These are phyloP conservation scores for Cenopis cana DNA, from an alignment of 2,888 invertebrate species.

Conservation along the genomic window DNA sequence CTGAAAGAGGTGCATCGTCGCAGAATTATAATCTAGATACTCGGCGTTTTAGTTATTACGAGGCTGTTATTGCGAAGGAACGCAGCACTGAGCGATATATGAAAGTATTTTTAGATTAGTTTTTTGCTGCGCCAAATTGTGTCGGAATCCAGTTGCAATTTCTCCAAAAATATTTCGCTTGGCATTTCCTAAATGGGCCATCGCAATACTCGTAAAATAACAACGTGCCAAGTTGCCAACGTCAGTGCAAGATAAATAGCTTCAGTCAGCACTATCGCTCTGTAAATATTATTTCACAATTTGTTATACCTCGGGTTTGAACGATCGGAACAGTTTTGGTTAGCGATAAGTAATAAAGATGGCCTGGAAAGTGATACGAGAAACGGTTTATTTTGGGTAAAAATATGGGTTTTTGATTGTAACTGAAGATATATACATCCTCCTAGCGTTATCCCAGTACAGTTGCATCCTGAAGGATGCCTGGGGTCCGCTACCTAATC, in stretches of 20 bases:
- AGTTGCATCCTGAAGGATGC: too few species aligned
- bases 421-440: too few species aligned
- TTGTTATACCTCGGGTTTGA: conserved; percentile 32
- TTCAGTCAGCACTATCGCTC: conserved; percentile 31
- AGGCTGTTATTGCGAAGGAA: conserved; percentile 60
- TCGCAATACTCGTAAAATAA: conserved; percentile 37
- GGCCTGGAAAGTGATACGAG: not conserved
- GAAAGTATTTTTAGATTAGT: conserved; percentile 22
- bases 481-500: too few species aligned
- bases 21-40: conserved; percentile 41
- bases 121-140: not conserved
- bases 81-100: conserved; percentile 29
- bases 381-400: not conserved
- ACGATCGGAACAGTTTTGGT: conserved; percentile 17
- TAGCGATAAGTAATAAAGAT: conserved; percentile 1
- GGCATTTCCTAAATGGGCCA: conserved; percentile 34
- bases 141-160: conserved; percentile 19
- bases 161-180: conserved; percentile 25
- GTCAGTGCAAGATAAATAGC: conserved; percentile 34
- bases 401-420: not conserved
- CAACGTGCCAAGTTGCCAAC: conserved; percentile 31
- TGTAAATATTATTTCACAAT: conserved; percentile 39
- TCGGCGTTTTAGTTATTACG: conserved; percentile 68
- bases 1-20: conserved; percentile 44
- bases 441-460: too few species aligned